Evolutionary conservation across 2,888 invertebrate genomes (phyloP).

Genomic region (Abrostola tripartita): DNA sequence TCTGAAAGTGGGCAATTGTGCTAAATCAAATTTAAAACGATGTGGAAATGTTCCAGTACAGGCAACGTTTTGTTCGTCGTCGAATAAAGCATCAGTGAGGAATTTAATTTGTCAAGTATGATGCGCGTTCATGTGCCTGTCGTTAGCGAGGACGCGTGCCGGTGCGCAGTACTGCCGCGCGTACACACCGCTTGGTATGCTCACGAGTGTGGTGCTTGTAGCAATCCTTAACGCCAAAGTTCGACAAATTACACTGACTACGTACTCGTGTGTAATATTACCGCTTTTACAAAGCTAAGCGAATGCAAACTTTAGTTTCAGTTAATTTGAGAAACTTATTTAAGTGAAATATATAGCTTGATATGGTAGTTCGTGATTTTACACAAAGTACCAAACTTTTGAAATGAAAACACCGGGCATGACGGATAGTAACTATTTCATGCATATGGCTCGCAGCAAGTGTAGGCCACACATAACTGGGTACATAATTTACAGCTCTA

Average conservation of each 20-base stretch:
- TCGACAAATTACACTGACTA: slow-evolving; percentile 34
- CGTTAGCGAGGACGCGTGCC: slow-evolving; percentile 67
- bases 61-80: slow-evolving; percentile 59
- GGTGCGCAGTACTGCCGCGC: slow-evolving; percentile 62
- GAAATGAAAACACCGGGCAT: slow-evolving; percentile 18
- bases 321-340: slow-evolving; percentile 25
- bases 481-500: slow-evolving; percentile 44
- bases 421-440: slow-evolving; percentile 27
- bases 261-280: slow-evolving; percentile 18
- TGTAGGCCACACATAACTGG: slow-evolving; percentile 27
- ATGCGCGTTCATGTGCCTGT: slow-evolving; percentile 67
- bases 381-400: slow-evolving; percentile 3
- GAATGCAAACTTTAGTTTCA: slow-evolving; percentile 34
- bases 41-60: slow-evolving; percentile 55
- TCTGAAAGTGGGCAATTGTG: slow-evolving; percentile 71
- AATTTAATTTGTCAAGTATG: slow-evolving; percentile 75
- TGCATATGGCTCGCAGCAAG: slow-evolving; percentile 30
- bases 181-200: slow-evolving; percentile 31
- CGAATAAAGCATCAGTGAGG: slow-evolving; percentile 64
- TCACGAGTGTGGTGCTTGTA: slow-evolving; percentile 50
- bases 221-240: slow-evolving; percentile 21
- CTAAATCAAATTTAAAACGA: slow-evolving; percentile 79
- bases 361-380: slow-evolving; percentile 15
- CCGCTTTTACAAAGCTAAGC: slow-evolving; percentile 25
- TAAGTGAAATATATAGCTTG: slow-evolving; percentile 16